phyloP scores from a whole-genome alignment of 2,888 invertebrate genomes.

The Megamerina dolium region DNA sequence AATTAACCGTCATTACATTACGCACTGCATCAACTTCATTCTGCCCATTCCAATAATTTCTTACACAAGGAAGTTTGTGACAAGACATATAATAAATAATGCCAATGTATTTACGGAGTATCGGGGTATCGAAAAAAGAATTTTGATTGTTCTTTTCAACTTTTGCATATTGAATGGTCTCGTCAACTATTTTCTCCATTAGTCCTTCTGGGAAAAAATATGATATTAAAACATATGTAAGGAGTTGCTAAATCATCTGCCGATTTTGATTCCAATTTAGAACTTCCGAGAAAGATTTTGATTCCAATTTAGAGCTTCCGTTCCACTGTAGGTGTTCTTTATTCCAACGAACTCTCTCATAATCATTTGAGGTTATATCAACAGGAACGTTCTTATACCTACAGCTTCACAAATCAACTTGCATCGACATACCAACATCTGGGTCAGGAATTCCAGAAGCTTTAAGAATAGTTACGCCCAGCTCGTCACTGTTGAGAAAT shows the following conservation, averaged over 20 bases:
- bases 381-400: slow-evolving; percentile 11
- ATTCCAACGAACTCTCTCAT: slow-evolving; percentile 15
- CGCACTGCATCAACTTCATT: slow-evolving; percentile 18
- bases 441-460: no score
- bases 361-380: slow-evolving; percentile 11
- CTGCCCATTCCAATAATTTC: slow-evolving; percentile 16
- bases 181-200: slow-evolving; percentile 14
- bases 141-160: slow-evolving; percentile 11
- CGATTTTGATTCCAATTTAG: slow-evolving; percentile 10
- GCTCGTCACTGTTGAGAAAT: no score
- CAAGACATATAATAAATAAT: slow-evolving; percentile 19
- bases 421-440: no score
- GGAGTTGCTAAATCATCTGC: slow-evolving; percentile 14
- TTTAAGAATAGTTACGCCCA: no score
- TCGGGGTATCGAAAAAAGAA: slow-evolving; percentile 5
- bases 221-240: slow-evolving; percentile 14
- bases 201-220: slow-evolving; percentile 16
- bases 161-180: slow-evolving; percentile 15
- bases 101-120: slow-evolving; percentile 13
- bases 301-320: no score
- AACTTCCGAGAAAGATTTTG: slow-evolving; percentile 17
- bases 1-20: slow-evolving; percentile 15
- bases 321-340: slow-evolving; percentile 15
- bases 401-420: no score
- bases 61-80: slow-evolving; percentile 16